Conservation (phyloP, 1,140 invertebrate species). For the Eciton burchellii region DNA sequence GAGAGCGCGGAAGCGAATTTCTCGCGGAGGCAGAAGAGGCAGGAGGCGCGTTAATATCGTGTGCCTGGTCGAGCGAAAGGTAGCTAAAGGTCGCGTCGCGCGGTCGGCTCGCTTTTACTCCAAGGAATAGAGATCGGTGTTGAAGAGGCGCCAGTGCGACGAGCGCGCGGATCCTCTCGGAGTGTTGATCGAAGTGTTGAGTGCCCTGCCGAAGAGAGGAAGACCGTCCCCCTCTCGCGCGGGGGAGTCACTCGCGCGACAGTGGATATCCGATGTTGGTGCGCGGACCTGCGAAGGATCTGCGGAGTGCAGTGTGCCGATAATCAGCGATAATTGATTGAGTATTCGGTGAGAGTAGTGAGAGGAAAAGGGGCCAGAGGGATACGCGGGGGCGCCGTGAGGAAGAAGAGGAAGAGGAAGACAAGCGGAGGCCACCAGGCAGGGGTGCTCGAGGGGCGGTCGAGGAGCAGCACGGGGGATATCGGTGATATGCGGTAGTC, state of each 20-base stretch:
- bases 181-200: slow-evolving; percentile 61
- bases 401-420: slow-evolving; percentile 69
- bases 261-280: slow-evolving; percentile 69
- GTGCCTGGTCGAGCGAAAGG: slow-evolving; percentile 65
- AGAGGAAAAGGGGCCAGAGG: slow-evolving; percentile 48
- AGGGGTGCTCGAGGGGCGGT: slow-evolving; percentile 62
- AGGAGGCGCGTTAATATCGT: slow-evolving; percentile 45
- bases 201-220: slow-evolving; percentile 31
- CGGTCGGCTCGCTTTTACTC: slow-evolving; percentile 35
- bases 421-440: neutral
- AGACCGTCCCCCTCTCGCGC: neutral
- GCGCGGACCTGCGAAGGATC: slow-evolving; percentile 63
- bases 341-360: slow-evolving; percentile 65
- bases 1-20: too few species aligned
- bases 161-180: slow-evolving; percentile 16
- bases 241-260: slow-evolving; percentile 8
- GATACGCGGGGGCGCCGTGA: slow-evolving; percentile 45
- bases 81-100: slow-evolving; percentile 66
- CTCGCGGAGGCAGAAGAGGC: slow-evolving; percentile 9
- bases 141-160: neutral
- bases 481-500: slow-evolving; percentile 85
- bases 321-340: slow-evolving; percentile 34
- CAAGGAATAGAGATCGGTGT: neutral
- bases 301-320: slow-evolving; percentile 65
- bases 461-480: slow-evolving; percentile 65